Percentiles rank a stretch among this genome's conserved stretches.
These are phyloP conservation scores for Marmota flaviventris DNA, from an alignment of 2,113 vertebrate species.

Conservation along the genomic window DNA sequence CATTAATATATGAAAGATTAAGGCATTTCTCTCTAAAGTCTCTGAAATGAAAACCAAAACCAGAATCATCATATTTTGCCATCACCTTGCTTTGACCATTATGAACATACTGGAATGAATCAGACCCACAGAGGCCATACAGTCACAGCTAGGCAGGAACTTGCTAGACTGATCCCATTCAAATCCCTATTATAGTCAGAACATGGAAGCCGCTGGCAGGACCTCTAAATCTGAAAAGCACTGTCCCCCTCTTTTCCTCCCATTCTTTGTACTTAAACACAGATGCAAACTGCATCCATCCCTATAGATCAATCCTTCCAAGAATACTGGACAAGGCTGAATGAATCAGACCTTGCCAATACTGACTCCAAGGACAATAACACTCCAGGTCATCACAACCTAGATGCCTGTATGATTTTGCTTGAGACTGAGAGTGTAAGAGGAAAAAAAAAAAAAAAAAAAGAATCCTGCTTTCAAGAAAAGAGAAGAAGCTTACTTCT, in stretches of 20 bases:
- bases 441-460: neutral
- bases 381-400: neutral
- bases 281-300: neutral
- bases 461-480: neutral
- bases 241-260: neutral
- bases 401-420: neutral
- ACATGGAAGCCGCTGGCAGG: neutral
- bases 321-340: neutral
- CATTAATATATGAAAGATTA: neutral
- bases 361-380: fast-evolving
- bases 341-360: neutral
- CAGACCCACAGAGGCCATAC: neutral
- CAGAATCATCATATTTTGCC: neutral
- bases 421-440: neutral
- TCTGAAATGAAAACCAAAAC: constrained; percentile 25
- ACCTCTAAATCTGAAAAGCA: neutral
- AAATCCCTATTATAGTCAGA: neutral
- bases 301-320: neutral
- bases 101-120: neutral
- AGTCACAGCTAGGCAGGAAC: neutral
- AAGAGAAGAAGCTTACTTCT: neutral
- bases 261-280: neutral
- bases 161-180: neutral
- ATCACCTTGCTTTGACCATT: neutral
- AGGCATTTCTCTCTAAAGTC: neutral